Percentiles rank a stretch among this genome's conserved stretches.
Conservation (phyloP, 2,113 vertebrate genomes). For the Phasianus colchicus region DNA sequence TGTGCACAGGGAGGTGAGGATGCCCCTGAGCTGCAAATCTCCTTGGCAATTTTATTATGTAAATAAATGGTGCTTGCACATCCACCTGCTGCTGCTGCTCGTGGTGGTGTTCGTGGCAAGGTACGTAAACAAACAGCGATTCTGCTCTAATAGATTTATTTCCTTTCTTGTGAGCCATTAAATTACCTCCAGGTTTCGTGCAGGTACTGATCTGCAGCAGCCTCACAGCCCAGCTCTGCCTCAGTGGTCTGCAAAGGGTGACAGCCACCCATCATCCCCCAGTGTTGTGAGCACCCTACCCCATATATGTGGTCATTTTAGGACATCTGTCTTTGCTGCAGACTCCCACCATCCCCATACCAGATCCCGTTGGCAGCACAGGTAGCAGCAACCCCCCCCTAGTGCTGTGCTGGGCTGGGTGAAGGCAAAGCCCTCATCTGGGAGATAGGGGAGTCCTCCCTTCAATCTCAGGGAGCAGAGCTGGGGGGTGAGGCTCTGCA, state of each 20-base stretch:
- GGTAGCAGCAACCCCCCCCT: neutral
- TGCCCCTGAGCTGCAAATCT: constrained; percentile 61
- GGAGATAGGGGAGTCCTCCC: neutral
- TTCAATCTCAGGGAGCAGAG: too few species aligned
- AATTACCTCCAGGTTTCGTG: neutral
- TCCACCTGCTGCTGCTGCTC: constrained; percentile 51
- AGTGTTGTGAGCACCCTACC: rapidly evolving
- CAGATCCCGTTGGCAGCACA: neutral
- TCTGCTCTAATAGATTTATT: constrained; percentile 29
- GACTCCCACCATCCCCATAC: rapidly evolving
- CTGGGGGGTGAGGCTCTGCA: neutral
- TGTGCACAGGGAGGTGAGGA: neutral
- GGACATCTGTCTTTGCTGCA: rapidly evolving
- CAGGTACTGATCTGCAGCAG: neutral
- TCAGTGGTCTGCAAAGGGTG: neutral
- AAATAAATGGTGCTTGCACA: constrained; percentile 64
- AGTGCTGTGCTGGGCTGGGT: neutral
- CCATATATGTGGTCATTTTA: rapidly evolving
- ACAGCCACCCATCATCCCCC: neutral
- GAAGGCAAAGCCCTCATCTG: neutral
- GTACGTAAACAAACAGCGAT: constrained; percentile 39
- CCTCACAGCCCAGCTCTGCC: neutral
- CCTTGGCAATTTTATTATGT: constrained; percentile 52
- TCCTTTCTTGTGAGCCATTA: constrained; percentile 26
- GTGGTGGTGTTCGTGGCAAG: neutral